Evolutionary conservation across 2,888 invertebrate species (phyloP), one percentile per base, ranked within the genome.

Genomic region (Lepetodrilus schrolli): DNA sequence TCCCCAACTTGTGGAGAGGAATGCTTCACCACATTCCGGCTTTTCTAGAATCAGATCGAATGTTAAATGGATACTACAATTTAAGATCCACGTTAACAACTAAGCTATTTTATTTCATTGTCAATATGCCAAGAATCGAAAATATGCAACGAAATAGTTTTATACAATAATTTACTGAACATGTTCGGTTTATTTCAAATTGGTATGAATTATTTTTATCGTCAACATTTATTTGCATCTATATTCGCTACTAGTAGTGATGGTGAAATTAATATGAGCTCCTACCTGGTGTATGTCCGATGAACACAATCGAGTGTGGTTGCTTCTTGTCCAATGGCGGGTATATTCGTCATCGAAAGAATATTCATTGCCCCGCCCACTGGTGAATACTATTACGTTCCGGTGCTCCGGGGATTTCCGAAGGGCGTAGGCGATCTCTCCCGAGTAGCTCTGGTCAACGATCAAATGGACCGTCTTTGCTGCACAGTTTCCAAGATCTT

Each of bases 381-480:
- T 90, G 26, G 90, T 87, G 76, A 88, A 87, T 30, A 91, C 89
- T 17, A 88, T 80, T 17, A 91, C 89, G 80, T 91, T 91, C 21
- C 78, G 73, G 78, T 91, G 90, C 0, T 81, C 77, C 30, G 75
- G 69, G 0, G 90, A 90, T 43, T 84, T 80, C 49, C 84, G 80
- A 68, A 91, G 83, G 8, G 87, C 88, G 23, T 87, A 84, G 13
- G 88, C 87, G 17, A 91, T 77, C 75, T 89, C 87, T 1, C 90
- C 91, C 1, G 91, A 88, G 80, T 90, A 92, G 80, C 91, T 91
- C 82, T 92, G 92, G 80, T 92, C 92, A 1, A 89, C 91, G 3
- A 92, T 83, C 10, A 92, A 76, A 47, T 91, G 87, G 13, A 92
- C 90, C 38, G 91, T 88, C 1, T 90, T 86, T 0, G 92, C 92